phyloP scores from a whole-genome alignment of 2,113 vertebrate species.

The Tragelaphus strepsiceros region DNA sequence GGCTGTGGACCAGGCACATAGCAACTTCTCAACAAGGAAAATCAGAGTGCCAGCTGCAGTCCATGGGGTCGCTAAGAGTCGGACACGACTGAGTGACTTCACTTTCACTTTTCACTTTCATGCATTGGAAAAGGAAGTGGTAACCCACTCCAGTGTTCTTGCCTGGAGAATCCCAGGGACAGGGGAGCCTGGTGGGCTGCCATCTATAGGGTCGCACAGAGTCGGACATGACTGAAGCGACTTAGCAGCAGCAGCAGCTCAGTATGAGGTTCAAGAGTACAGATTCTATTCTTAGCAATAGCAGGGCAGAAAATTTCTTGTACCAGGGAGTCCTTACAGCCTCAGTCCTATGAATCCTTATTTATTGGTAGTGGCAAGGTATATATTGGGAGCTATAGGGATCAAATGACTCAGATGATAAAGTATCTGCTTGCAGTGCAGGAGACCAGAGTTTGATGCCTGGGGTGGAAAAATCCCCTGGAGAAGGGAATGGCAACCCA shows the following conservation, averaged over 20 bases:
- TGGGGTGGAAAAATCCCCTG: background rate
- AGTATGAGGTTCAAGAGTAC: background rate
- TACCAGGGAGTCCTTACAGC: background rate
- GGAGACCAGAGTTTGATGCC: background rate
- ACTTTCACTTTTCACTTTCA: too few relatives aligned
- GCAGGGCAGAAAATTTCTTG: background rate
- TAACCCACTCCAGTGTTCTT: too few relatives aligned
- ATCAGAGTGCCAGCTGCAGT: background rate
- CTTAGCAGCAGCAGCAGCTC: background rate
- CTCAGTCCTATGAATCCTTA: fast-evolving
- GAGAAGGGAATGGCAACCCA: background rate
- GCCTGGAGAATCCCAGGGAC: too few relatives aligned
- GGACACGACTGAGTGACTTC: too few relatives aligned
- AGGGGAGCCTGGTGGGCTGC: too few relatives aligned
- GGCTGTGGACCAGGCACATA: too few relatives aligned
- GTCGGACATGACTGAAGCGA: too few relatives aligned
- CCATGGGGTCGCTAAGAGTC: too few relatives aligned
- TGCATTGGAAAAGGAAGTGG: too few relatives aligned
- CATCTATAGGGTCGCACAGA: too few relatives aligned
- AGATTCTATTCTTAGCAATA: background rate
- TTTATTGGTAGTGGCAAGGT: background rate
- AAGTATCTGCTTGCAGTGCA: background rate
- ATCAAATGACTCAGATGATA: background rate
- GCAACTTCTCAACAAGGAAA: slow-evolving; percentile 31
- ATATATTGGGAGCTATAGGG: background rate